phyloP scores from a whole-genome alignment of 2,888 invertebrate genomes.

The Andrena minutula region DNA sequence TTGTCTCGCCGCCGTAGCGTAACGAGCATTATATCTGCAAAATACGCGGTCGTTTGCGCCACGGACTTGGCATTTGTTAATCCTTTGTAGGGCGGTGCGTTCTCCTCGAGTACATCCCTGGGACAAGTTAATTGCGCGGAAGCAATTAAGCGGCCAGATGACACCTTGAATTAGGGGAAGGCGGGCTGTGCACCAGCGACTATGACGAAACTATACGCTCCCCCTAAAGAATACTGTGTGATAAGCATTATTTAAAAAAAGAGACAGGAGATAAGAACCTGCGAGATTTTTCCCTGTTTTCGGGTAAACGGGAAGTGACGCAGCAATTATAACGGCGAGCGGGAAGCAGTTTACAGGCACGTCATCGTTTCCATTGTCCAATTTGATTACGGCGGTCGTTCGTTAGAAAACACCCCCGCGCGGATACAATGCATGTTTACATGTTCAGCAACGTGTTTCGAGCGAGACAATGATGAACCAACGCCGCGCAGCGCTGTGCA shows the following conservation, averaged over 20 bases:
- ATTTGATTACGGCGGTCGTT: constrained; percentile 23
- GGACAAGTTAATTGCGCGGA: constrained; percentile 31
- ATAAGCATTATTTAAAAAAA: background rate
- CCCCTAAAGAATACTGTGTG: background rate
- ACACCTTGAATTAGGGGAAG: constrained; percentile 11
- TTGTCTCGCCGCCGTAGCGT: background rate
- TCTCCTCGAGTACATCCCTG: background rate
- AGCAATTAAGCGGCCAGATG: constrained; percentile 29
- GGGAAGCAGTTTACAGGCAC: constrained; percentile 4
- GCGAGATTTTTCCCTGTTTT: background rate
- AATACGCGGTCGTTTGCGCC: background rate
- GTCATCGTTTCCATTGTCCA: constrained; percentile 16
- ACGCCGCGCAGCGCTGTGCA: constrained; percentile 2
- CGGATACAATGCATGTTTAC: constrained; percentile 38
- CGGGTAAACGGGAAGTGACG: background rate
- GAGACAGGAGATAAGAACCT: no score
- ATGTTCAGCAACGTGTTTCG: constrained; percentile 41
- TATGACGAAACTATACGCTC: background rate
- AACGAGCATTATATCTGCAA: background rate
- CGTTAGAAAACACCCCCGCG: constrained; percentile 27
- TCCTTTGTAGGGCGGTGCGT: constrained; percentile 4
- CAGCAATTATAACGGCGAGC: constrained; percentile 16
- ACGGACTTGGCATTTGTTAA: constrained; percentile 25
- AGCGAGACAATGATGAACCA: constrained; percentile 33
- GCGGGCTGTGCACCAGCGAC: background rate